Percentiles rank a stretch among this genome's conserved stretches.
These are phyloP conservation scores for Cyrtodaria siliqua DNA, from an alignment of 2,888 invertebrate species.

Conservation along the genomic window DNA sequence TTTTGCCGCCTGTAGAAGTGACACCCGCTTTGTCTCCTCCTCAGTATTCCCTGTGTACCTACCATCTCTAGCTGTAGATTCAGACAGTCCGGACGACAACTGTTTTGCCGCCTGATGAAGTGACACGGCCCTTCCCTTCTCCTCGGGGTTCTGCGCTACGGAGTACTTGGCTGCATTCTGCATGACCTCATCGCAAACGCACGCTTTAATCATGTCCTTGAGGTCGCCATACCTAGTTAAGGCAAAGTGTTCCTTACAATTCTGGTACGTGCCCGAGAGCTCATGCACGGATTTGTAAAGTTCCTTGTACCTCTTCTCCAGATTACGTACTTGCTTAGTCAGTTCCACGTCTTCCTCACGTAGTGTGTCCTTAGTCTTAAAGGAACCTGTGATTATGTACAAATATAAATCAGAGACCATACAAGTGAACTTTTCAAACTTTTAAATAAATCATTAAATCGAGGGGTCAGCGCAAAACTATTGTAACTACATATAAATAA, in stretches of 20 bases:
- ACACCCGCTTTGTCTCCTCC: slow-evolving; percentile 45
- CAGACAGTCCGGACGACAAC: slow-evolving; percentile 20
- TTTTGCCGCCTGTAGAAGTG: slow-evolving; percentile 44
- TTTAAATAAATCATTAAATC: too few species aligned
- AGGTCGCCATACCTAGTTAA: slow-evolving; percentile 53
- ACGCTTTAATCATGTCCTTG: slow-evolving; percentile 62
- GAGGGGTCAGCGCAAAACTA: too few species aligned
- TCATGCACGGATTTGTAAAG: slow-evolving; percentile 45
- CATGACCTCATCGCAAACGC: slow-evolving; percentile 55
- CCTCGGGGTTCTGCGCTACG: slow-evolving; percentile 12
- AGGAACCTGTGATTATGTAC: slow-evolving; percentile 19
- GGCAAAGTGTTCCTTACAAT: slow-evolving; percentile 54
- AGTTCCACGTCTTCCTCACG: slow-evolving; percentile 55
- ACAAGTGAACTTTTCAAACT: too few species aligned
- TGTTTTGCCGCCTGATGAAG: slow-evolving; percentile 46
- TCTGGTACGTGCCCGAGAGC: slow-evolving; percentile 35
- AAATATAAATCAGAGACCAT: too few species aligned
- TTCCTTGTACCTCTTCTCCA: slow-evolving; percentile 45
- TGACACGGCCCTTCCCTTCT: slow-evolving; percentile 45
- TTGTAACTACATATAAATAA: too few species aligned
- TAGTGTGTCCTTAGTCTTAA: slow-evolving; percentile 57
- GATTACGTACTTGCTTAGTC: slow-evolving; percentile 29
- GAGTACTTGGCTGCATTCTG: slow-evolving; percentile 43
- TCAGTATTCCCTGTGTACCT: slow-evolving; percentile 12
- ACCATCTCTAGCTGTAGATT: slow-evolving; percentile 36